A percentile compares a stretch with the other conserved stretches of the same genome.
phyloP scores from a whole-genome alignment of 1,140 invertebrate species.

The Aleiodes sp. region DNA sequence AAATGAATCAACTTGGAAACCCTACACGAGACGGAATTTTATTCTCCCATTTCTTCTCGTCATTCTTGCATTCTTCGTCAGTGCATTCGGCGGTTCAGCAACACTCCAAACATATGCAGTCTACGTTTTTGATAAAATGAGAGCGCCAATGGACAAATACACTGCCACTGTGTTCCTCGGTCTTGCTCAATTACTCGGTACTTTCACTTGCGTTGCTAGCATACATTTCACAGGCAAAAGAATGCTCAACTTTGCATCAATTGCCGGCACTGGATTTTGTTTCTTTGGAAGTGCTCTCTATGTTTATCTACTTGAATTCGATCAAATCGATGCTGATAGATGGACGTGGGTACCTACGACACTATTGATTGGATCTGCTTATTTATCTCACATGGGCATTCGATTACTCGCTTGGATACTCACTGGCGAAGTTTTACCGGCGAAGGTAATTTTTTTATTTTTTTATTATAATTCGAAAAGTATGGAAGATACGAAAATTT shows the following conservation, averaged over 20 bases:
- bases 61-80: conserved; percentile 72
- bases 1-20: conserved; percentile 46
- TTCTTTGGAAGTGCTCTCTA: conserved; percentile 71
- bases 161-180: conserved; percentile 77
- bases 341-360: conserved; percentile 73
- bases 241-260: conserved; percentile 73
- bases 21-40: conserved; percentile 69
- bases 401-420: conserved; percentile 80
- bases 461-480: conserved; percentile 20
- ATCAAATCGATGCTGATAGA: conserved; percentile 43
- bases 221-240: conserved; percentile 79
- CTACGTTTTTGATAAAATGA: conserved; percentile 73
- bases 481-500: conserved; percentile 2
- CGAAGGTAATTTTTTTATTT: conserved; percentile 41
- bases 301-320: conserved; percentile 57
- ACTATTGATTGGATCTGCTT: conserved; percentile 73
- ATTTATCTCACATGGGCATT: conserved; percentile 76
- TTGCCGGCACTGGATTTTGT: conserved; percentile 70
- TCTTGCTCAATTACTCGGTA: conserved; percentile 73
- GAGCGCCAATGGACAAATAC: conserved; percentile 78
- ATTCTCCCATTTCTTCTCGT: conserved; percentile 74
- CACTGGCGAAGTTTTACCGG: conserved; percentile 73
- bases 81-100: conserved; percentile 77
- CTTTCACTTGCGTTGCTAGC: conserved; percentile 70
- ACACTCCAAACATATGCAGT: conserved; percentile 79